These are phyloP conservation scores for Neodon shergylaensis DNA, from an alignment of 2,113 vertebrate genomes.

Conservation along the genomic window DNA sequence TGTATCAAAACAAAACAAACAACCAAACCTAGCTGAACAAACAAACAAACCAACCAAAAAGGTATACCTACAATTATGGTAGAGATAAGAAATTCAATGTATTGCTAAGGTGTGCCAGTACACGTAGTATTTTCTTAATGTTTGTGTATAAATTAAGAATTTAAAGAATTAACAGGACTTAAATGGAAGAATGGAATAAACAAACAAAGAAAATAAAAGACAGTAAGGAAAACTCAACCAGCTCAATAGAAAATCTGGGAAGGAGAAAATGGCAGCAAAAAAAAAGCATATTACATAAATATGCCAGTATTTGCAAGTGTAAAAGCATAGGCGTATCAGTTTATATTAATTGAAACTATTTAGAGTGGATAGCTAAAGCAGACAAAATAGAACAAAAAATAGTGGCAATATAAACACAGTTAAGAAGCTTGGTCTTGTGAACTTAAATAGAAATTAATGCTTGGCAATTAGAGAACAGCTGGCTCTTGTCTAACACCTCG, in stretches of 20 bases:
- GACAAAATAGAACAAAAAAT: neutral
- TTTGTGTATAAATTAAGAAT: neutral
- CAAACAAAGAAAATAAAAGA: neutral
- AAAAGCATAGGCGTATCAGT: neutral
- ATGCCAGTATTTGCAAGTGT: neutral
- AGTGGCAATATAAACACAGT: neutral
- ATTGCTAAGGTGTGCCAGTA: neutral
- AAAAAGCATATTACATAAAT: neutral
- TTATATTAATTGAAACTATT: neutral
- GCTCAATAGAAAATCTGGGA: neutral
- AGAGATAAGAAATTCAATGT: neutral
- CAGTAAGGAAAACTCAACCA: conserved; percentile 8
- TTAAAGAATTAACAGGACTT: conserved; percentile 39
- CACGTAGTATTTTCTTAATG: neutral
- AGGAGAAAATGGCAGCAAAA: conserved; percentile 20
- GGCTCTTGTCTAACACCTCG: neutral
- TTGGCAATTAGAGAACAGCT: neutral
- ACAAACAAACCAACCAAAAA: neutral
- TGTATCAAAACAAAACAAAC: neutral
- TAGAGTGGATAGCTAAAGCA: conserved; percentile 10
- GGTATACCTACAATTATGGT: neutral
- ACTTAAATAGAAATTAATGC: neutral
- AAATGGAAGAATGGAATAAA: neutral
- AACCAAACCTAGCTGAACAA: neutral
- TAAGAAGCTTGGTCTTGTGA: neutral